Evolutionary conservation across 2,113 vertebrate species (phyloP).

Genomic region (Trematocara marginatum): DNA sequence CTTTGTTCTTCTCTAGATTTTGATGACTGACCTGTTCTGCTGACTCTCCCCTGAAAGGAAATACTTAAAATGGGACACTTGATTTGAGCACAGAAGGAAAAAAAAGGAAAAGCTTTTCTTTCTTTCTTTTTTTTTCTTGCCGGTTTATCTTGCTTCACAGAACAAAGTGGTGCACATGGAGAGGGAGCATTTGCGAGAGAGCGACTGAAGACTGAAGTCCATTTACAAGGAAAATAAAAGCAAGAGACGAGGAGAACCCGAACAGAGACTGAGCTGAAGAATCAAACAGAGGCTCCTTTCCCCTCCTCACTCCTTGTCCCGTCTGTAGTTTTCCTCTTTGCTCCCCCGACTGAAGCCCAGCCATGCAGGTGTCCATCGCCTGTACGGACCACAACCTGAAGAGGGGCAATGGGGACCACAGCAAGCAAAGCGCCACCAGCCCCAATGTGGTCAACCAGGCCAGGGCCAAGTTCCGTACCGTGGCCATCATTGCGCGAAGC

Average conservation of each 20-base stretch:
- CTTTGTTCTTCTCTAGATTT: conserved; percentile 22
- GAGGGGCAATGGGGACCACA: conserved; percentile 92
- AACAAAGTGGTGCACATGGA: conserved; percentile 26
- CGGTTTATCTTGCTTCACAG: neutral
- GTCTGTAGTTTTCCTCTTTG: neutral
- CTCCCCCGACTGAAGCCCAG: conserved; percentile 21
- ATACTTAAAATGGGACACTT: conserved; percentile 27
- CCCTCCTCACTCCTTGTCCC: neutral
- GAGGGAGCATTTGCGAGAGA: neutral
- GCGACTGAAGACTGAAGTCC: neutral
- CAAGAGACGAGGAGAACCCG: neutral
- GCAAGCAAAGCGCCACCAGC: conserved; percentile 87
- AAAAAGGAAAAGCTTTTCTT: neutral
- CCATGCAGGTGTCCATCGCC: conserved; percentile 99
- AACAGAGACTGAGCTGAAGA: neutral
- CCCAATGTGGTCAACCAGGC: conserved; percentile 93
- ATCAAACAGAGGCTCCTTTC: neutral
- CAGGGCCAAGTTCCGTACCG: conserved; percentile 92
- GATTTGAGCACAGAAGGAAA: neutral
- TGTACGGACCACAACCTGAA: conserved; percentile 98
- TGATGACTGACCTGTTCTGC: conserved; percentile 24
- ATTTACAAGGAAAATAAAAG: neutral
- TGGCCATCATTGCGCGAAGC: conserved; percentile 96
- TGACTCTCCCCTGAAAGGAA: neutral
- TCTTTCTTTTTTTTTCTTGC: neutral